These are phyloP conservation scores for Myotis davidii DNA, from an alignment of 2,113 vertebrate genomes.

Conservation along the genomic window DNA sequence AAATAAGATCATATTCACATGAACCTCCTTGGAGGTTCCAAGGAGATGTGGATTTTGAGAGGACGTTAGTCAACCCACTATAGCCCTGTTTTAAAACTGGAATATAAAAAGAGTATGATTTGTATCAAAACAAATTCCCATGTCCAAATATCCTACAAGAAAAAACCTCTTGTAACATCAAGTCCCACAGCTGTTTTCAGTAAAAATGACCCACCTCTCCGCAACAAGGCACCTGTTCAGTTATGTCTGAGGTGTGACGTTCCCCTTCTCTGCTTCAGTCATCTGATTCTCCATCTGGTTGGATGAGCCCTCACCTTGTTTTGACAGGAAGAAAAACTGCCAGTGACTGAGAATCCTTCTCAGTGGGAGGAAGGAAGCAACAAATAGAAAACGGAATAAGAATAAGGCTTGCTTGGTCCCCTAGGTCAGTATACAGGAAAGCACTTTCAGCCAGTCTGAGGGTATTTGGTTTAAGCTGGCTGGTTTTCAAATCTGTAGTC, in stretches of 20 bases:
- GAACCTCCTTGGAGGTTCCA: neutral
- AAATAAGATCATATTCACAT: neutral
- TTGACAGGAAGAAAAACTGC: constrained; percentile 50
- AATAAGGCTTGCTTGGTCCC: neutral
- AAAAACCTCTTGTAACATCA: neutral
- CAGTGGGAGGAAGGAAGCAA: constrained; percentile 28
- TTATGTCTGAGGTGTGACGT: neutral
- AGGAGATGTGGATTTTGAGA: neutral
- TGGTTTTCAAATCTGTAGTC: neutral
- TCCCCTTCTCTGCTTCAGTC: neutral
- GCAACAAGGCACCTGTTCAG: neutral
- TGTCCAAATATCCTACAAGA: neutral
- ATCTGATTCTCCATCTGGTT: neutral
- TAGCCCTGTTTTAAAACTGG: neutral
- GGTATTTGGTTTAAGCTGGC: neutral
- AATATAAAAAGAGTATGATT: neutral
- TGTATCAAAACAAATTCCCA: constrained; percentile 29
- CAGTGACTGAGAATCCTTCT: constrained; percentile 16
- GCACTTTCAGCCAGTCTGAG: neutral
- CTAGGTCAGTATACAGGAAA: neutral
- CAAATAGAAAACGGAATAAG: neutral
- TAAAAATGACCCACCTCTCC: neutral
- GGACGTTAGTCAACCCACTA: neutral
- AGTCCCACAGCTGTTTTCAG: constrained; percentile 33
- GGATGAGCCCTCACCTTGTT: constrained; percentile 18